A percentile compares a stretch with the other conserved stretches of the same genome.
These are phyloP conservation scores for Prolemur simus DNA, from an alignment of 2,113 vertebrate species.

Conservation along the genomic window DNA sequence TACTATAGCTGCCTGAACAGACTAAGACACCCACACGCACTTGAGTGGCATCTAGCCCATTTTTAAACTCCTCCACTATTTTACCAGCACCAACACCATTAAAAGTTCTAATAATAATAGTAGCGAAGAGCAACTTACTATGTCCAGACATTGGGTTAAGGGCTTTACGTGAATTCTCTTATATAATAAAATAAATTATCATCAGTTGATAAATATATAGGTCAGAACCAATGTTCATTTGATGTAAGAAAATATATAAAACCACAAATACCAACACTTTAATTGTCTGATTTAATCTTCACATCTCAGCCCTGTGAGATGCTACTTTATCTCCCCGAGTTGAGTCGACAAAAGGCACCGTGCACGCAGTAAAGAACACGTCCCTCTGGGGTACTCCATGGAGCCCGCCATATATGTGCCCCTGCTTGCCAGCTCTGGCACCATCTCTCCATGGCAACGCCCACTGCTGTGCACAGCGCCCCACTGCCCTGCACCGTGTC, in stretches of 20 bases:
- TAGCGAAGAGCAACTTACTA: neutral
- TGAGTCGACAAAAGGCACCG: accelerated
- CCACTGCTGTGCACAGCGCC: neutral
- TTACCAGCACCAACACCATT: neutral
- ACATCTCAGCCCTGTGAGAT: accelerated
- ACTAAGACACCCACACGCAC: neutral
- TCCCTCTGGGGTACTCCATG: neutral
- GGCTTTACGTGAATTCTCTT: neutral
- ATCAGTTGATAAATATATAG: neutral
- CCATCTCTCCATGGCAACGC: neutral
- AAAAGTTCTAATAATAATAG: neutral
- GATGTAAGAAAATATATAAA: neutral
- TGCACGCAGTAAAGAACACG: accelerated
- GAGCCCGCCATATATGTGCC: accelerated
- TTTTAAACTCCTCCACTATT: neutral
- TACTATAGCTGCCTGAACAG: too few species aligned
- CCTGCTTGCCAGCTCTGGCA: neutral
- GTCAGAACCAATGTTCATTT: neutral
- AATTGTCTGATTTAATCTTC: neutral
- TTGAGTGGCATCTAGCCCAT: neutral
- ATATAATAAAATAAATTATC: neutral
- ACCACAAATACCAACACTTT: neutral
- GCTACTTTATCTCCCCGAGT: neutral
- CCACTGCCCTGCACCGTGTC: neutral
- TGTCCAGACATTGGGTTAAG: neutral